A percentile compares a stretch with the other conserved stretches of the same genome.
Evolutionary conservation across 2,888 invertebrate genomes (phyloP).

Genomic region (Erynnis tages): DNA sequence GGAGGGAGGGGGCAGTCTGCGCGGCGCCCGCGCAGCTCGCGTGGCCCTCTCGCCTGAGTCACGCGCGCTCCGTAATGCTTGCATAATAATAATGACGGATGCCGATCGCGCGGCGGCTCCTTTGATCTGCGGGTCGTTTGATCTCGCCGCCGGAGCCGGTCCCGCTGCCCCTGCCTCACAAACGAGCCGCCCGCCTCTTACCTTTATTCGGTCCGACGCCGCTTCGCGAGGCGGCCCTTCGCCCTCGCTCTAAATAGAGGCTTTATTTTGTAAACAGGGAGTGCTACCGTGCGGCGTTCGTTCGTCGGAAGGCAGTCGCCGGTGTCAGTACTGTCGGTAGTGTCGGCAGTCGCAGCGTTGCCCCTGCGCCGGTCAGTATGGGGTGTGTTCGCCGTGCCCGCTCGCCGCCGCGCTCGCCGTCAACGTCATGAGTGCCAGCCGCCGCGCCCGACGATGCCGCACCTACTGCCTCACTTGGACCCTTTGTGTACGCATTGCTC

Average conservation of each 20-base stretch:
- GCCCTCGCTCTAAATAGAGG: conserved; percentile 78
- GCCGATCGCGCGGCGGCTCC: conserved; percentile 81
- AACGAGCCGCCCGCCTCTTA: conserved; percentile 73
- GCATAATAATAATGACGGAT: conserved; percentile 82
- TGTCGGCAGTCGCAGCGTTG: conserved; percentile 46
- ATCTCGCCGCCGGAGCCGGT: conserved; percentile 78
- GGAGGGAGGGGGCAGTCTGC: conserved; percentile 45
- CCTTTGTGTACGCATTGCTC: conserved; percentile 69
- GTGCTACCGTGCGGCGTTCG: conserved; percentile 64
- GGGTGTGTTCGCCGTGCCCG: conserved; percentile 57
- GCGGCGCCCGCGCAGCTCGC: conserved; percentile 76
- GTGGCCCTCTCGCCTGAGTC: conserved; percentile 79
- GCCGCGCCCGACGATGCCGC: conserved; percentile 38
- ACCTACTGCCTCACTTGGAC: conserved; percentile 62
- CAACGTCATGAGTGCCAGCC: conserved; percentile 46
- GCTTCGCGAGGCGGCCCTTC: conserved; percentile 72
- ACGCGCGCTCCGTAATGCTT: conserved; percentile 81
- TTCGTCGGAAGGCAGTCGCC: conserved; percentile 39
- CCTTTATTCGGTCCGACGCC: conserved; percentile 79
- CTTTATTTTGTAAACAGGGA: conserved; percentile 79
- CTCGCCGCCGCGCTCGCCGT: conserved; percentile 43
- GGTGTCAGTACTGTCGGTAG: too few species aligned
- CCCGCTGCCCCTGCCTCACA: conserved; percentile 75
- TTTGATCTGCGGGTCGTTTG: conserved; percentile 79
- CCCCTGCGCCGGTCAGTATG: conserved; percentile 65